Conservation (phyloP, 2,888 invertebrate species). For the Drosophila gaucha region DNA sequence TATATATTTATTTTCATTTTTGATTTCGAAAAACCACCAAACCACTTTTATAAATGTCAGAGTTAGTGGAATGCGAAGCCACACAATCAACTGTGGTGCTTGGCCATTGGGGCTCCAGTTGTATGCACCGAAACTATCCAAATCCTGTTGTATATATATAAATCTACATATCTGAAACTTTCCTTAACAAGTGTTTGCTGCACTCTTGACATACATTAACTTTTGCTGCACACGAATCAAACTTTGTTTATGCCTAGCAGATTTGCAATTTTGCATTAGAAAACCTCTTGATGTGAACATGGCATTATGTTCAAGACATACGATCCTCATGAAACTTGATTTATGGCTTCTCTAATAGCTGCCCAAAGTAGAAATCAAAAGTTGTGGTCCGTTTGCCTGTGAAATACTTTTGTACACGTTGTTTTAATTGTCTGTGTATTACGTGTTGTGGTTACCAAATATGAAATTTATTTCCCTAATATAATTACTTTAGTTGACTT, state of each 20-base stretch:
- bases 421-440: constrained; percentile 28
- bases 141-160: constrained; percentile 26
- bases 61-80: constrained; percentile 25
- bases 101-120: constrained; percentile 16
- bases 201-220: constrained; percentile 56
- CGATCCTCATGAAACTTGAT: constrained; percentile 12
- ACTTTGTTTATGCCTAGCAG: constrained; percentile 11
- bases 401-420: constrained; percentile 6
- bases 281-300: constrained; percentile 6
- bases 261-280: constrained; percentile 14
- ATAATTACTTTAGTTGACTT: constrained; percentile 14
- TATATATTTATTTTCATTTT: constrained; percentile 12
- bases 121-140: constrained; percentile 33
- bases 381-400: constrained; percentile 35
- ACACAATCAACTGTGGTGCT: constrained; percentile 29
- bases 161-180: background rate
- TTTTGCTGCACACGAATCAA: constrained; percentile 50
- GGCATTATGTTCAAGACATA: constrained; percentile 13
- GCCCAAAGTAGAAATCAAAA: constrained; percentile 4
- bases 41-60: constrained; percentile 1
- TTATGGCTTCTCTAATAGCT: background rate
- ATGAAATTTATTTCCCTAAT: constrained; percentile 2
- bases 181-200: constrained; percentile 34
- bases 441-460: constrained; percentile 46
- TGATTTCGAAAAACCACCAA: constrained; percentile 22